Percentiles rank a stretch among this genome's conserved stretches.
These are phyloP conservation scores for Myotis myotis DNA, from an alignment of 2,797 vertebrate species.

Conservation along the genomic window DNA sequence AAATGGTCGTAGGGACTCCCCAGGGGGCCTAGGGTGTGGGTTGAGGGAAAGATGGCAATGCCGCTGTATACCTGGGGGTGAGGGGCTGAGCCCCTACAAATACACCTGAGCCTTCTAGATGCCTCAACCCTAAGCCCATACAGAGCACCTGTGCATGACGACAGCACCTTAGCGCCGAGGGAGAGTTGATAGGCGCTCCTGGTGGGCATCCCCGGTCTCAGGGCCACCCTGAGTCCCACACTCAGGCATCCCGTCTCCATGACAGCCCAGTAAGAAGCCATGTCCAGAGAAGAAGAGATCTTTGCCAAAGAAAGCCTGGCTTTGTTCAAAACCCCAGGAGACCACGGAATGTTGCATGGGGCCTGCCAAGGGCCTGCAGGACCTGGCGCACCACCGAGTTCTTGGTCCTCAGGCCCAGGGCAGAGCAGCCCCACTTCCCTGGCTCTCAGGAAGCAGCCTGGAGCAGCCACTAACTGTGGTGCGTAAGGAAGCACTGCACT, in stretches of 20 bases:
- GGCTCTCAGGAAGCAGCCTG: neutral
- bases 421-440: neutral
- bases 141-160: fast-evolving
- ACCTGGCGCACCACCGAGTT: fast-evolving
- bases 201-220: neutral
- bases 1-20: neutral
- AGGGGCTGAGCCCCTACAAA: neutral
- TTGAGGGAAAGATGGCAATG: neutral
- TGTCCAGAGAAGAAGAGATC: neutral
- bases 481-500: neutral
- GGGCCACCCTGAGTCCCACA: neutral
- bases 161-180: neutral
- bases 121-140: fast-evolving
- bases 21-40: fast-evolving
- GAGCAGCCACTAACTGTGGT: fast-evolving
- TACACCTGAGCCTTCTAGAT: neutral
- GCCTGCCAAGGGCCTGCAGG: neutral
- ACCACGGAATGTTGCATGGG: neutral
- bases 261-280: neutral
- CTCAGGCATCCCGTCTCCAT: neutral
- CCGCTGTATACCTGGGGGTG: fast-evolving
- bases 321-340: neutral
- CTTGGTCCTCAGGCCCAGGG: neutral
- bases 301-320: neutral
- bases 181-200: neutral